Base-by-base conservation (phyloP, 2,797 vertebrate genomes). In the Anguilla obscura region DNA sequence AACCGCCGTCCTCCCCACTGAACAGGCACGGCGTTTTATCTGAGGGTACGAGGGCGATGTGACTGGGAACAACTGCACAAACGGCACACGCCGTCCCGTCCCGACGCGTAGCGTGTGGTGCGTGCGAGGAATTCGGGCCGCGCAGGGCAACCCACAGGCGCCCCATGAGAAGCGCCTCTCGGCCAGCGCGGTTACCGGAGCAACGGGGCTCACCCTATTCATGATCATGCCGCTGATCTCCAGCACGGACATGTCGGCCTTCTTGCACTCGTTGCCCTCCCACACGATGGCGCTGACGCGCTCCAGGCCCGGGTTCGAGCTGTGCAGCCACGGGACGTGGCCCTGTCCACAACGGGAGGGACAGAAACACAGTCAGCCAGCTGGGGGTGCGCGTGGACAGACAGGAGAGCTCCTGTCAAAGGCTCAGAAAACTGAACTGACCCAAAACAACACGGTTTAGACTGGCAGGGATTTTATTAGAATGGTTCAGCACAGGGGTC, bases 161-260 rank as follows among this genome's bases (percentile, higher is more conserved):
- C n/a, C 3, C 54, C 14, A 9, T 1, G 63, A 66, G 4, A 27
- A 27, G 63, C 63, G n/a, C 4, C 10, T 4, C 30, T n/a, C 85
- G 36, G 60, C 6, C 21, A 8, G 18, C 12, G 21, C 36, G 8
- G 56, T n/a, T 24, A 58, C 82, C 63, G 6, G 50, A 18, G 56
- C 8, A 18, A 33, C 63, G 45, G 60, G 14, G 93, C 97, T 97
- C 90, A 99, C 98, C 93, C 95, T 96, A 94, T 99, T 99, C 98
- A 99, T 99, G 90, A 99, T 99, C 97, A 99, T 99, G 54, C 98
- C 98, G 84, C 98, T 99, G 96, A 99, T 99, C 94, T 99, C 98
- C 93, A 99, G 97, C 8, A 99, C 98, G 24, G 98, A 99, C 98
- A 99, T 99, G 93, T 99, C 98, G 0, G 98, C 98, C 92, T 99